Percentiles rank a stretch among this genome's conserved stretches.
phyloP scores from a whole-genome alignment of 2,888 invertebrate species.

The Resseliella maxima region DNA sequence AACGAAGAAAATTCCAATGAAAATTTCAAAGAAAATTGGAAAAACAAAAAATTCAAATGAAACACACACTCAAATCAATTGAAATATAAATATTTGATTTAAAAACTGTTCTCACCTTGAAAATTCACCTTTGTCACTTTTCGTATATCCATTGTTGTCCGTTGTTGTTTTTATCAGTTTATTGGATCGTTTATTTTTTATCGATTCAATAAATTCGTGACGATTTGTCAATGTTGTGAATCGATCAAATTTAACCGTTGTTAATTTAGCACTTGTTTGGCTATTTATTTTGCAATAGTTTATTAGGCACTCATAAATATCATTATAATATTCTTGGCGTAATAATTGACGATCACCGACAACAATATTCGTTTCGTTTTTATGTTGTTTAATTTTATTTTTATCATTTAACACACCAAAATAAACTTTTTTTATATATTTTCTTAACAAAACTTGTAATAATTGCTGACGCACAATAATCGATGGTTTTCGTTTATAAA shows the following conservation, averaged over 20 bases:
- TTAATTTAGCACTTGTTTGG: background rate
- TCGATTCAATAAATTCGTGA: conserved; percentile 43
- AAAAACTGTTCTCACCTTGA: conserved; percentile 39
- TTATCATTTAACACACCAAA: conserved; percentile 46
- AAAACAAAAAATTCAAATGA: too few relatives aligned
- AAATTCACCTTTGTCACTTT: conserved; percentile 28
- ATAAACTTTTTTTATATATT: conserved; percentile 56
- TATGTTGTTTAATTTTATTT: background rate
- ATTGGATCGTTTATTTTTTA: conserved; percentile 31
- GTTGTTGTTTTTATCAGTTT: background rate
- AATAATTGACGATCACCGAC: conserved; percentile 55
- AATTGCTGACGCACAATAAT: conserved; percentile 56
- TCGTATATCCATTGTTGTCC: background rate
- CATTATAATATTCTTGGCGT: conserved; percentile 55
- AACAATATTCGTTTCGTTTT: background rate
- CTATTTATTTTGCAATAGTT: conserved; percentile 51
- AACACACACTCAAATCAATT: too few relatives aligned
- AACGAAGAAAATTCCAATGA: too few relatives aligned
- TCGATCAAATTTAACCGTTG: background rate
- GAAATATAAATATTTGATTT: background rate
- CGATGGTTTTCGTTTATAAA: conserved; percentile 55
- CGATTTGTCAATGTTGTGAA: conserved; percentile 13
- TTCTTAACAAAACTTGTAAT: conserved; percentile 54
- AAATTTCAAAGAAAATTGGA: too few relatives aligned
- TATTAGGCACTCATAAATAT: conserved; percentile 54